Base-by-base conservation (phyloP, 1,140 invertebrate species). In the Anadara kagoshimensis region DNA sequence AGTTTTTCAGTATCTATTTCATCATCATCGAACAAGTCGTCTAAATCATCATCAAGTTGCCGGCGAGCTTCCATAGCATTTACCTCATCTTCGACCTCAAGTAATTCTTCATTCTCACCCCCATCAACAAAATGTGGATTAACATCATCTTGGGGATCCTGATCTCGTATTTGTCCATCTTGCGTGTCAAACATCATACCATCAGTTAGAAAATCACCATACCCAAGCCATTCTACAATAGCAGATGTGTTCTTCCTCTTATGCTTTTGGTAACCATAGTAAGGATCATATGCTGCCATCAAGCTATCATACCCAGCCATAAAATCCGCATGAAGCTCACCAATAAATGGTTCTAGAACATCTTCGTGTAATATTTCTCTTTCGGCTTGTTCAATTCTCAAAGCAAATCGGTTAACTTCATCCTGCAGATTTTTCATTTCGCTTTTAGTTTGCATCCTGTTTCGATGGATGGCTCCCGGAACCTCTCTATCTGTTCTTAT, bases 351-450 rank as follows among this genome's bases (percentile, higher is more conserved):
- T 67, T 65, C 53, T 11, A 81, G 47, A 26, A 68, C 59, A 45
- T 80, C 78, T 14, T 80, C 82, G 45, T 81, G 75, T 12, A 83
- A 26, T 44, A 82, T 78, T 56, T 78, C 76, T 49, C 74, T 56
- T 54, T 70, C 71, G 18, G 78, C 75, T 4, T 63, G 62, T 66
- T 83, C 78, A n/a, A 84, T 76, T 49, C 73, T 67, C 22, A 41
- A n/a, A 24, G 69, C 63, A 54, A 72, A 69, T 18, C 45, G 43
- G 41, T 79, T 81, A 16, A 84, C 56, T 22, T 59, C 63, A 18
- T 63, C 24, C 16, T 70, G 22, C 18, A 78, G 45, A 2, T 44
- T n/a, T 14, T 29, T 69, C 45, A 73, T 65, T 5, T 44, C 22
- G 45, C 47, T 65, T 65, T 63, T 56, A 45, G 44, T 47, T 24